A percentile compares a stretch with the other conserved stretches of the same genome.
Evolutionary conservation across 2,797 vertebrate species (phyloP).

Genomic region (Lepilemur septentrionalis): DNA sequence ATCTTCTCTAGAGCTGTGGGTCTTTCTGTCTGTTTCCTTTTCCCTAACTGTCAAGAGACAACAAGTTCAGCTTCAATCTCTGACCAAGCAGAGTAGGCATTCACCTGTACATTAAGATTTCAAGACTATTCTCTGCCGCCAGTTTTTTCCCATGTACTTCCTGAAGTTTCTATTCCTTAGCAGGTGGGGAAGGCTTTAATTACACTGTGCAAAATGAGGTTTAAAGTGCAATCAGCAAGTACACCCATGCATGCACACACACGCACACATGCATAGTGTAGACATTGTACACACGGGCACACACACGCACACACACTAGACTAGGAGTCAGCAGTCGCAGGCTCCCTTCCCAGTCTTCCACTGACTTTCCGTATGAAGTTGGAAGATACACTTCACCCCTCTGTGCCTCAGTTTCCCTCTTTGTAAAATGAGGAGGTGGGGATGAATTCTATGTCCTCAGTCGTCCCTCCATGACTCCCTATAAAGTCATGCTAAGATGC

Average conservation of each 20-base stretch:
- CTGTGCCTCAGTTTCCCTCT: neutral
- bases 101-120: neutral
- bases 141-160: neutral
- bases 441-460: neutral
- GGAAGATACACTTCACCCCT: neutral
- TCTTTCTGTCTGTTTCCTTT: neutral
- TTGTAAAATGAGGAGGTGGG: neutral
- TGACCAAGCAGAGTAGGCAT: neutral
- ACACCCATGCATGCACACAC: neutral
- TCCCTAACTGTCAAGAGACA: neutral
- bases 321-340: neutral
- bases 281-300: neutral
- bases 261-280: neutral
- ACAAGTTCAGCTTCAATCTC: neutral
- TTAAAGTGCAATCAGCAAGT: neutral
- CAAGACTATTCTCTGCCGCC: neutral
- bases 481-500: neutral
- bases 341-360: neutral
- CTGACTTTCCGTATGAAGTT: neutral
- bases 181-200: neutral
- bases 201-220: neutral
- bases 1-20: neutral
- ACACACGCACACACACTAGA: no score
- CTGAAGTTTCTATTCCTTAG: neutral
- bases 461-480: neutral